Base-by-base conservation (phyloP, 2,113 vertebrate genomes). In the Equus quagga region DNA sequence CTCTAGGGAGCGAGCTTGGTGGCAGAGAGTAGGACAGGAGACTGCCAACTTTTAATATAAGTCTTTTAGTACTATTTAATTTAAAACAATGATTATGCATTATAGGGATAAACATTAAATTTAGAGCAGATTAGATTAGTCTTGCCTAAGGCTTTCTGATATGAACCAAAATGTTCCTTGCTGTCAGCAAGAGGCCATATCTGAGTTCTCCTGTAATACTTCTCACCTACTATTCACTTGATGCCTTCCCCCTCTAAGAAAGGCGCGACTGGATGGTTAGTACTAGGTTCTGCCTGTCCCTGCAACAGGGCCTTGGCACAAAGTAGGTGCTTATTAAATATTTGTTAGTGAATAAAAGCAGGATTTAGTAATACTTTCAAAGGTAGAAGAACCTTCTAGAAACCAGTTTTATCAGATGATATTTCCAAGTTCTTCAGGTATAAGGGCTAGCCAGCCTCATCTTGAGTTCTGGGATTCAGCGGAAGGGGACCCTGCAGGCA, bases 331-430 rank as follows among this genome's bases (percentile, higher is more conserved):
- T 72, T 83, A 86, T 72, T 58, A 36, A 72, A 46, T 78, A 60
- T 46, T 82, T 67, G 26, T 76, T 78, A 75, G n/a, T 49, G 28
- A 89, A 89, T 56, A 85, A 80, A 89, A 80, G 12, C 33, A 83
- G 89, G 49, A 86, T 60, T 80, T 9, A 7, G 19, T 70, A 75
- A 84, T 60, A 70, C n/a, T 96, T 89, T 58, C 26, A 89, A 95
- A 95, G 78, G 10, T n/a, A 36, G 46, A 83, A 89, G 44, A 96
- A 58, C 15, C 49, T 73, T 96, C 69, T 84, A 81, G 92, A 82
- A 75, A n/a, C 41, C 65, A 88, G 56, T 41, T 79, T 93, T 82
- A 46, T 94, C 33, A 44, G 33, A 69, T 44, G 19, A 26, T 64
- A 79, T 56, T 88, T 93, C 76, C 36, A 69, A 91, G 51, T 62